Base-by-base conservation (phyloP, 37 sponge, comb jelly and placozoan genomes). In the Bolinopsis microptera region DNA sequence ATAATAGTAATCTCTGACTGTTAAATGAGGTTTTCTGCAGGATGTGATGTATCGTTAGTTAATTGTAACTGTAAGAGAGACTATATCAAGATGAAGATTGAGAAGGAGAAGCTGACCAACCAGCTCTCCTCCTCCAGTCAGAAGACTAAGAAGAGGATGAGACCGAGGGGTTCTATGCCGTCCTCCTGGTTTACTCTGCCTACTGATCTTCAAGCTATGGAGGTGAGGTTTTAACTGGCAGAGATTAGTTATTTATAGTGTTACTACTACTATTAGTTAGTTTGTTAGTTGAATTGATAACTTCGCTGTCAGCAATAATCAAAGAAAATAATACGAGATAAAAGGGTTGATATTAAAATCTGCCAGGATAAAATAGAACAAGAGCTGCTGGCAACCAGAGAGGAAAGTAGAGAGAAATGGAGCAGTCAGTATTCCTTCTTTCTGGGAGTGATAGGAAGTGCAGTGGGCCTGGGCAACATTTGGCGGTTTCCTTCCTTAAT, bases 401-500 rank as follows among this genome's bases (percentile, higher is more conserved):
- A 72, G 18, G 31, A n/a, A 21, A 72, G 31, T 30, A n/a, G 75
- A 72, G 75, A 72, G 75, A n/a, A 28, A 3, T 72, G 75, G 75
- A 24, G 21, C 3, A 72, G 75, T 28, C 75, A 28, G 26, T 30
- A n/a, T 30, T 30, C 75, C 31, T 72, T 72, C 75, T 28, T 72
- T 30, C 18, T 72, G 31, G 75, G 31, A 8, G 3, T 28, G n/a
- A 72, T 72, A 30, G 75, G 75, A 72, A 72, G 75, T 28, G 75
- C 75, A 3, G 75, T 72, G 5, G 75, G 75, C 3, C 75, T 72
- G 3, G 75, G 75, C 21, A 72, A 72, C 25, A 72, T 72, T n/a
- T 72, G 75, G 75, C 26, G 75, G 31, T 72, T 72, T 72, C 75
- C 75, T 72, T 72, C 26, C 75, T 28, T 72, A 30, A 28, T 72